Evolutionary conservation across 2,888 invertebrate genomes (phyloP).

Genomic region (Meta bourneti): DNA sequence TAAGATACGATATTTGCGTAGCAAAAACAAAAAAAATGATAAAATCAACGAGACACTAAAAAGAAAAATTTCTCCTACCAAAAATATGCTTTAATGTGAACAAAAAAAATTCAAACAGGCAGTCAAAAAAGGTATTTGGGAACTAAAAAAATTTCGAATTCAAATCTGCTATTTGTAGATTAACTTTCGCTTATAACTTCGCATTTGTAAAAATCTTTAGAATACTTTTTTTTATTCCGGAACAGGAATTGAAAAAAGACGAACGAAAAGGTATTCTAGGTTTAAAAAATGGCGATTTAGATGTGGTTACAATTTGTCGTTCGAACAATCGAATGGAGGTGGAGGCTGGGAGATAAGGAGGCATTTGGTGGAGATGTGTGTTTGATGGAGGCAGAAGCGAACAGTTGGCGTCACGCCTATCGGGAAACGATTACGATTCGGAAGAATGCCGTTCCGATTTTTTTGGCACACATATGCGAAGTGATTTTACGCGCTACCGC

Average conservation of each 20-base stretch:
- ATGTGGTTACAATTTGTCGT: not conserved
- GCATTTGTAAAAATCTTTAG: not conserved
- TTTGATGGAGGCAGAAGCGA: constrained; percentile 9
- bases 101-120: not conserved
- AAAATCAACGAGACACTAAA: not conserved
- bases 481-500: not conserved
- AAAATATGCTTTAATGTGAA: not conserved
- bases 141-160: not conserved
- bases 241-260: not conserved
- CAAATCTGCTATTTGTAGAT: constrained; percentile 15
- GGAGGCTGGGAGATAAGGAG: constrained; percentile 1
- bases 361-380: constrained; percentile 14
- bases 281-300: not conserved
- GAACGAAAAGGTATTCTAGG: not conserved
- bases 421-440: constrained; percentile 56
- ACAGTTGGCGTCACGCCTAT: constrained; percentile 26
- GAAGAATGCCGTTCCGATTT: constrained; percentile 16
- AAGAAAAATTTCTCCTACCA: not conserved
- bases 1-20: too few species aligned
- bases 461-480: constrained; percentile 11
- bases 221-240: not conserved
- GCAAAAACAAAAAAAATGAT: not conserved
- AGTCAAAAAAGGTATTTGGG: not conserved
- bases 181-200: constrained; percentile 17
- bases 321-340: not conserved